Percentiles rank a stretch among this genome's conserved stretches.
Evolutionary conservation across 37 sponge, comb jelly and placozoan genomes (phyloP).

Genomic region (Aphrocallistes beatrix): DNA sequence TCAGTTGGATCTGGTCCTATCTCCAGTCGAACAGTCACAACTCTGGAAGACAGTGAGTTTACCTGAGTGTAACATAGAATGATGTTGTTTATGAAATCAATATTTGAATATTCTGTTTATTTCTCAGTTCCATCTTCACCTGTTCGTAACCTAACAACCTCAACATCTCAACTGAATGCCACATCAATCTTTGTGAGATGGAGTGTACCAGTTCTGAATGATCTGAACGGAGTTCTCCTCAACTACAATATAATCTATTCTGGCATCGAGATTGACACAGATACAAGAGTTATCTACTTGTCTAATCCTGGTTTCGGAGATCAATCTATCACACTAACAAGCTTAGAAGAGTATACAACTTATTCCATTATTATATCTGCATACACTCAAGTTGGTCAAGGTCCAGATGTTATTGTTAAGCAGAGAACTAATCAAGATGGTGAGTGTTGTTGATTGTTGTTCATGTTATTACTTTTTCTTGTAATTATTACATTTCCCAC

Average conservation of each 20-base stretch:
- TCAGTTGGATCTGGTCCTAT: slow-evolving; percentile 8
- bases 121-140: slow-evolving; percentile 10
- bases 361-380: neutral
- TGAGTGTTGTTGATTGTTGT: neutral
- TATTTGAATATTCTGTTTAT: too few relatives aligned
- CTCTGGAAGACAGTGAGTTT: slow-evolving; percentile 10
- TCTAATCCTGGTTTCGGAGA: neutral
- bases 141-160: neutral
- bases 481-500: too few relatives aligned
- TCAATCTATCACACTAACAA: neutral
- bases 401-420: neutral
- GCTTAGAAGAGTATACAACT: neutral
- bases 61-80: too few relatives aligned
- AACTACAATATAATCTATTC: neutral
- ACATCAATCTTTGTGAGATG: neutral
- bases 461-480: too few relatives aligned
- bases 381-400: neutral
- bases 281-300: neutral
- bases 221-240: neutral
- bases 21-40: neutral
- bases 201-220: neutral
- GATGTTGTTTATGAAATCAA: too few relatives aligned
- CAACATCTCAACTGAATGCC: neutral
- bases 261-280: neutral
- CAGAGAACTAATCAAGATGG: neutral